phyloP scores from a whole-genome alignment of 1,140 invertebrate genomes.

The Cataglyphis hispanica region DNA sequence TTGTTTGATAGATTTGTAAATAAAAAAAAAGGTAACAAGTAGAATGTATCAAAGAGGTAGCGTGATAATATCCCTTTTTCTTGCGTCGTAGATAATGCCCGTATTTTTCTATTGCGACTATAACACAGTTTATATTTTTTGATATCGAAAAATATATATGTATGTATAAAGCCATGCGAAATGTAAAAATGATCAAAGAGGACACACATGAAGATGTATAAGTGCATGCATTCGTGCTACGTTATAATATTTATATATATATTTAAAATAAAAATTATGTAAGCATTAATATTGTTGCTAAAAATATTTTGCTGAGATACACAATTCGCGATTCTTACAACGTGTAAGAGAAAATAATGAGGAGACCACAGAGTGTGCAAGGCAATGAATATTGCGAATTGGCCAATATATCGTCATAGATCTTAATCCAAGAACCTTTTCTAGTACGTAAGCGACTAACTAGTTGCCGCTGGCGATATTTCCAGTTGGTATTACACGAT shows the following conservation, averaged over 20 bases:
- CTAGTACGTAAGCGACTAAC: constrained; percentile 16
- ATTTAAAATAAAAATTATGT: background rate
- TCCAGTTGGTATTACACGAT: constrained; percentile 45
- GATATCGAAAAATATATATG: constrained; percentile 38
- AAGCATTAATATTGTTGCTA: background rate
- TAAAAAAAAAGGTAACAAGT: constrained; percentile 36
- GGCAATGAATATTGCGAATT: background rate
- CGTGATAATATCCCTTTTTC: constrained; percentile 52
- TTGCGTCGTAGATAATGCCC: constrained; percentile 43
- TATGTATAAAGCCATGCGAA: background rate
- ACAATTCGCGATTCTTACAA: background rate
- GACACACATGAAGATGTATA: background rate
- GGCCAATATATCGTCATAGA: constrained; percentile 47
- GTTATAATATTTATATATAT: background rate
- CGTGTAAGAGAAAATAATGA: background rate
- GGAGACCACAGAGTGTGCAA: background rate
- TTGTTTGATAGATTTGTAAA: background rate
- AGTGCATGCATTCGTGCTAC: background rate
- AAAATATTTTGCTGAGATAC: background rate
- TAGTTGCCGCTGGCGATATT: background rate
- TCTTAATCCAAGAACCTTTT: constrained; percentile 21
- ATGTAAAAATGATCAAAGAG: background rate
- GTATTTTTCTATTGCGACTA: constrained; percentile 47
- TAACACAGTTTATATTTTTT: constrained; percentile 23
- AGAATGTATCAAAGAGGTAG: constrained; percentile 46